A percentile compares a stretch with the other conserved stretches of the same genome.
Conservation (phyloP, 2,888 invertebrate species). For the Aleiodes testaceus region DNA sequence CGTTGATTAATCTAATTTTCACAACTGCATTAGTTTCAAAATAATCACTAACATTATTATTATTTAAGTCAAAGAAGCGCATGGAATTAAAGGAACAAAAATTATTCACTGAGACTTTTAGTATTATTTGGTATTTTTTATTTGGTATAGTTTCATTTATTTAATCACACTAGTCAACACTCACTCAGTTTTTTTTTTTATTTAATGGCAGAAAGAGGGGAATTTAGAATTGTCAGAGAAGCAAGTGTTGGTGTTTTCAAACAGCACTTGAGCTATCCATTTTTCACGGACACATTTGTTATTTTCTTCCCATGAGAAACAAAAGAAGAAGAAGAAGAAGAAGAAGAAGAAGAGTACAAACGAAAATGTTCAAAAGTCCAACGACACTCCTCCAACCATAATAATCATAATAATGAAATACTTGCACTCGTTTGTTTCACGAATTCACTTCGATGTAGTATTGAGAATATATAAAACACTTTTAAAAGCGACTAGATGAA, state of each 20-base stretch:
- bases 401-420: too few species aligned
- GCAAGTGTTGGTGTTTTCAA: constrained; percentile 2
- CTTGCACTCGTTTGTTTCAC: too few species aligned
- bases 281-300: not conserved
- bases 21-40: not conserved
- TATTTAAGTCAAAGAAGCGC: too few species aligned
- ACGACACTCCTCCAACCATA: not conserved
- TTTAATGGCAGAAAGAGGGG: too few species aligned
- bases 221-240: constrained; percentile 3
- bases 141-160: too few species aligned
- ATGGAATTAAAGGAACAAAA: too few species aligned
- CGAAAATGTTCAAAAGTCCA: constrained; percentile 23
- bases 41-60: not conserved
- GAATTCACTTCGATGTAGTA: not conserved
- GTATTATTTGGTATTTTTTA: too few species aligned
- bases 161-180: not conserved
- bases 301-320: too few species aligned
- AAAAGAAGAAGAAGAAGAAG: too few species aligned
- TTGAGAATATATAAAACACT: not conserved
- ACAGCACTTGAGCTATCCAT: constrained; percentile 9
- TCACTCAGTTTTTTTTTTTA: constrained; percentile 4
- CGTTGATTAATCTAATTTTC: not conserved
- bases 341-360: not conserved
- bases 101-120: too few species aligned
- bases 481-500: not conserved